phyloP scores from a whole-genome alignment of 2,113 vertebrate genomes.

The Cyanoderma ruficeps region DNA sequence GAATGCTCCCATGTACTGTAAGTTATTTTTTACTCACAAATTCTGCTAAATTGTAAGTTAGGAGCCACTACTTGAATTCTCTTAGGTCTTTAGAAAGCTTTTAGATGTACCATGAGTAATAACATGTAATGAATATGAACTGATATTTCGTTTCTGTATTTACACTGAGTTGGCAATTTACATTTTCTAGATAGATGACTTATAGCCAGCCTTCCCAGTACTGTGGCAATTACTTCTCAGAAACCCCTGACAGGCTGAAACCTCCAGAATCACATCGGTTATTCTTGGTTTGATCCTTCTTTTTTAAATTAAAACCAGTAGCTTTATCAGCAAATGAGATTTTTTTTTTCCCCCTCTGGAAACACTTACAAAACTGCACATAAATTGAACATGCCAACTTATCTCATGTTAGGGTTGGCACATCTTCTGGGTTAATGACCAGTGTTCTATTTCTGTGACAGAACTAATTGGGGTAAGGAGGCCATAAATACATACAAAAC shows the following conservation, averaged over 20 bases:
- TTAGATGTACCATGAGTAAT: slow-evolving; percentile 50
- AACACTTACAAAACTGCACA: slow-evolving; percentile 42
- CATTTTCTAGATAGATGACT: slow-evolving; percentile 53
- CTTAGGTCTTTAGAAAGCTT: slow-evolving; percentile 66
- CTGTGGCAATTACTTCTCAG: slow-evolving; percentile 58
- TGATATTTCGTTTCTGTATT: slow-evolving; percentile 38
- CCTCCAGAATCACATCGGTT: slow-evolving; percentile 45
- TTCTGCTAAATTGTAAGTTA: slow-evolving; percentile 50
- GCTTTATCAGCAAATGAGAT: slow-evolving; percentile 40
- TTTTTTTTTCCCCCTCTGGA: slow-evolving; percentile 12
- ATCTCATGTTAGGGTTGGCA: background rate
- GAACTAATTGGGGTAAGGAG: slow-evolving; percentile 32
- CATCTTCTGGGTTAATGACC: slow-evolving; percentile 36
- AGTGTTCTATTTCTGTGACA: background rate
- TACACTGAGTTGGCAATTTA: slow-evolving; percentile 42
- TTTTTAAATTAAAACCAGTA: slow-evolving; percentile 64
- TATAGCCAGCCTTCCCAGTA: slow-evolving; percentile 54
- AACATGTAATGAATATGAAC: slow-evolving; percentile 46
- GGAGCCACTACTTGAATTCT: slow-evolving; percentile 59
- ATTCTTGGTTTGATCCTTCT: slow-evolving; percentile 53
- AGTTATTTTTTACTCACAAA: slow-evolving; percentile 62
- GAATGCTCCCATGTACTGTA: slow-evolving; percentile 16
- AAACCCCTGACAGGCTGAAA: slow-evolving; percentile 60
- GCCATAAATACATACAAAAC: background rate
- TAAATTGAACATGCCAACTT: slow-evolving; percentile 38